Evolutionary conservation across 2,113 vertebrate species (phyloP), one percentile per base, ranked within the genome.

Genomic region (Peromyscus polionotus): DNA sequence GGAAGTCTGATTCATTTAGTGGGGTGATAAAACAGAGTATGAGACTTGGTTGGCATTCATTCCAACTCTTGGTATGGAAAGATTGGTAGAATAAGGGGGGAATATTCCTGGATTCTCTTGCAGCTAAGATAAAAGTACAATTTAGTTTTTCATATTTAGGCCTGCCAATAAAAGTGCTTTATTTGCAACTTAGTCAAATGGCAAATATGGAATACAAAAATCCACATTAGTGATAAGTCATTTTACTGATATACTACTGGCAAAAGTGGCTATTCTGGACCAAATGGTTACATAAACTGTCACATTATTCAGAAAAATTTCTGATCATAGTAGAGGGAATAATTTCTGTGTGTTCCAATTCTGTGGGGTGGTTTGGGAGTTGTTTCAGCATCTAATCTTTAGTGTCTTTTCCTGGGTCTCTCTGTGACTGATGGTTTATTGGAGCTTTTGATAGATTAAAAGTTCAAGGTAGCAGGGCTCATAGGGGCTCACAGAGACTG

Each of bases 381-480:
- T 86, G 17, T 88, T 65, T n/a, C 0, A 86, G 7, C 20, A 16
- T 79, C 92, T 24, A 88, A 11, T 1, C 17, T 11, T 81, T 39
- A 88, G 31, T 88, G 63, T 75, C 72, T 45, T 75, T 89, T 48
- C 42, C 20, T 54, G 48, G n/a, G 19, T 68, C 12, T 91, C 28
- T 16, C 72, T 81, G 0, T 94, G 75, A 90, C 77, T 97, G 73
- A 80, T 48, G 59, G 79, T 84, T 3, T 84, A 87, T 57, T 13
- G 79, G 79, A 81, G 70, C 36, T 88, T 80, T 95, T 81, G 65
- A 86, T 91, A 96, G 92, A 91, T 65, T 63, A 84, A 42, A 61
- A 45, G 24, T 65, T 85, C 33, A 36, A 68, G 24, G 13, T 33
- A 33, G 31, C 67, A 68, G 12, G 14, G 31, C 31, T 68, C 5